Percentiles rank a stretch among this genome's conserved stretches.
Conservation (phyloP, 2,888 invertebrate species). For the Apantesis nais region DNA sequence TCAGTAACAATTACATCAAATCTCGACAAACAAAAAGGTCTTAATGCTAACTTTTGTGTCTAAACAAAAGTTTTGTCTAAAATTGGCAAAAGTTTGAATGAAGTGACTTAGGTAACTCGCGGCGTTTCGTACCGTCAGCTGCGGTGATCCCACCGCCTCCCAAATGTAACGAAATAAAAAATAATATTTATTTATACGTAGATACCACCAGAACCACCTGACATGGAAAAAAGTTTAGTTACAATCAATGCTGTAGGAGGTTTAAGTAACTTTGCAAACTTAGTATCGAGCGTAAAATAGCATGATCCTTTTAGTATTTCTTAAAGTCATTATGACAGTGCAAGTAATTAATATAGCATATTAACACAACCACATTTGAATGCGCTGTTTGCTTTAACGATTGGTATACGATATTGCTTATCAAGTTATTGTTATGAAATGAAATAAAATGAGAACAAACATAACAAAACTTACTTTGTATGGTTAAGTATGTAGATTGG, state of each 20-base stretch:
- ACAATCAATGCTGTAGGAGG: slow-evolving; percentile 53
- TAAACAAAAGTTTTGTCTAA: slow-evolving; percentile 73
- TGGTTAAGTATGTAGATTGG: too few species aligned
- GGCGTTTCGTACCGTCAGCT: slow-evolving; percentile 77
- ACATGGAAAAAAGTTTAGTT: slow-evolving; percentile 51
- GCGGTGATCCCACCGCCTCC: slow-evolving; percentile 78
- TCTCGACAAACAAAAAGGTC: slow-evolving; percentile 69
- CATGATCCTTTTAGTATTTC: slow-evolving; percentile 41
- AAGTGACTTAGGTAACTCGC: slow-evolving; percentile 79
- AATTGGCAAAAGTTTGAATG: slow-evolving; percentile 82
- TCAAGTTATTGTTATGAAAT: too few species aligned
- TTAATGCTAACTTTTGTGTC: slow-evolving; percentile 71
- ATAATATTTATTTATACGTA: slow-evolving; percentile 71
- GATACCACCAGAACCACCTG: slow-evolving; percentile 57
- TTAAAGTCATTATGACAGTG: slow-evolving; percentile 37
- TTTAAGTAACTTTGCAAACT: slow-evolving; percentile 44
- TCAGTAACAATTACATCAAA: slow-evolving; percentile 67
- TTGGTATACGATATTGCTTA: neutral
- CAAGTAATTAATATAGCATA: slow-evolving; percentile 20
- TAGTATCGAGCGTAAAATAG: slow-evolving; percentile 39
- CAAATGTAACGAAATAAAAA: slow-evolving; percentile 77
- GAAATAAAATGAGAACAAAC: too few species aligned
- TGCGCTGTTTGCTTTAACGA: neutral
- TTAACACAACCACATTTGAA: neutral
- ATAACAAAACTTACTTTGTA: too few species aligned